Base-by-base conservation (phyloP, 2,888 invertebrate species). In the Tipula confusa region DNA sequence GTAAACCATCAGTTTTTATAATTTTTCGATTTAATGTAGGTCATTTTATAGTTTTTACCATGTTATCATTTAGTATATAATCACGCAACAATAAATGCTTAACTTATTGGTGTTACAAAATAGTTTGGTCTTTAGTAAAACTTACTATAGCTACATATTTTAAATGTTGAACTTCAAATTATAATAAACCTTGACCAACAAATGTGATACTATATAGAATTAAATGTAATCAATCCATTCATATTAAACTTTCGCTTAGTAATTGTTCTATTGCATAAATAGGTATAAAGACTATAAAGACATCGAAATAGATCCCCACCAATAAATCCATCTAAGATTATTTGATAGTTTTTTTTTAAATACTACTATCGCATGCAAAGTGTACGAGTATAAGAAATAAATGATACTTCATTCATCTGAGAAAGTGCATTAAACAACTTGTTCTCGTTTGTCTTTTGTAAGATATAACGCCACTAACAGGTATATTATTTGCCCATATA, bases 141-240 rank as follows among this genome's bases (percentile, higher is more conserved):
- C n/a, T n/a, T n/a, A n/a, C n/a, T n/a, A 64, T 24, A 7, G 64
- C 64, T 18, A 64, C 43, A 43, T 7, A 15, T 43, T 43, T 6
- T 2, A 43, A 64, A 24, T 64, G 2, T 64, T 64, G 64, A 64
- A 64, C 24, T 64, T 64, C 24, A 64, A 64, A 43, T 15, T 11
- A 64, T 64, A 24, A 64, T 43, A 64, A 4, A 64, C 64, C 64
- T 64, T 64, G 64, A 64, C 64, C 64, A 64, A 64, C 64, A 64
- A 64, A 64, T 24, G n/a, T 0, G 31, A 38, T n/a, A n/a, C n/a
- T 24, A 64, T 9, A 64, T 2, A 2, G n/a, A 2, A 43, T 1
- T 18, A 64, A 2, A 24, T 64, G 9, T 24, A 24, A 24, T 24
- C 13, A 24, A 15, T 43, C 2, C 36, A 9, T 9, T 64, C 18